Percentiles rank a stretch among this genome's conserved stretches.
Conservation (phyloP, 2,113 vertebrate species). For the Gadus macrocephalus region DNA sequence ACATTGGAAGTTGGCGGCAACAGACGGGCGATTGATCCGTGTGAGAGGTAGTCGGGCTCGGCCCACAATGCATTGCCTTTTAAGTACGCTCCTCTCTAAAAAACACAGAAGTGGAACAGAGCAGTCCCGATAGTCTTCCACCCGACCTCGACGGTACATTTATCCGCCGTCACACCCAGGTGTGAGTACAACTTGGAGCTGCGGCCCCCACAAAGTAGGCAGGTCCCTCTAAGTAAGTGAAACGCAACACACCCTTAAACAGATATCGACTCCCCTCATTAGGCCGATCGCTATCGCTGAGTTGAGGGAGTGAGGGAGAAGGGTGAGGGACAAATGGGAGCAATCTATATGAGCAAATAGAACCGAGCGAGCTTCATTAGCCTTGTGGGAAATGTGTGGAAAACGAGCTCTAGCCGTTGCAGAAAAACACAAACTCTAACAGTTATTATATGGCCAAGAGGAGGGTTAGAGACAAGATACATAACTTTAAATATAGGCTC, state of each 20-base stretch:
- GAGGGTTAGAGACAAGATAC: not conserved
- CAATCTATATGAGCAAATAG: constrained; percentile 58
- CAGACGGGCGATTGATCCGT: too few species aligned
- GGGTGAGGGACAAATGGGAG: constrained; percentile 34
- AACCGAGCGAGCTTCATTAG: constrained; percentile 51
- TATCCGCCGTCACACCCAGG: too few species aligned
- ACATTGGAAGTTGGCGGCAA: too few species aligned
- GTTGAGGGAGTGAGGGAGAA: constrained; percentile 41
- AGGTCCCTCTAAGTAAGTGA: constrained; percentile 23
- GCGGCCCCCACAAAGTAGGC: not conserved
- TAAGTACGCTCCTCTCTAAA: too few species aligned
- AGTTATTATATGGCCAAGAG: not conserved
- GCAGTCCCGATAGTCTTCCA: too few species aligned
- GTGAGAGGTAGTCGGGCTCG: too few species aligned
- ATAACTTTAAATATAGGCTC: too few species aligned
- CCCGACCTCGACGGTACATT: too few species aligned
- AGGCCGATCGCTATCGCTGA: constrained; percentile 27
- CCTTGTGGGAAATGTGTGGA: constrained; percentile 27
- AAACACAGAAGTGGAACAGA: too few species aligned
- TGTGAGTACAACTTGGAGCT: too few species aligned
- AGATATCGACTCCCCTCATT: constrained; percentile 55
- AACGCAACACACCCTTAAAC: constrained; percentile 39
- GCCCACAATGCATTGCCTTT: too few species aligned
- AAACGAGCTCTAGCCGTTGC: not conserved
- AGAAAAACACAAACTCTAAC: constrained; percentile 4